Conservation (phyloP, 2,113 vertebrate species). For the Pachypanchax playfairii region DNA sequence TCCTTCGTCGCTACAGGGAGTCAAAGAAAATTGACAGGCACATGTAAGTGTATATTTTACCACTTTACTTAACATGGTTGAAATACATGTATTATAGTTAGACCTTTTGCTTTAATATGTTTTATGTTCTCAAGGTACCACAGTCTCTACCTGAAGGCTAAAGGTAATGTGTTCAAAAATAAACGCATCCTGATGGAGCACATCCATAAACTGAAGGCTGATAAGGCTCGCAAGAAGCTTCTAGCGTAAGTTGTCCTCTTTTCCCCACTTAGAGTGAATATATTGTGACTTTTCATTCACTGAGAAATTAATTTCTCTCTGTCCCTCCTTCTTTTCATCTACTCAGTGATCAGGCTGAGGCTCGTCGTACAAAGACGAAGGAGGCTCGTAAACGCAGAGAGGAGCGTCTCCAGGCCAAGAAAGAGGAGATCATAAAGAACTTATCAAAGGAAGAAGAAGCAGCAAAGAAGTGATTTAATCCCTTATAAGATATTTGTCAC, state of each 20-base stretch:
- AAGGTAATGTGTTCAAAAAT: slow-evolving; percentile 98
- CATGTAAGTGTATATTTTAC: slow-evolving; percentile 82
- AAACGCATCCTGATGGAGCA: slow-evolving; percentile 98
- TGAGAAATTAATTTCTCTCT: neutral
- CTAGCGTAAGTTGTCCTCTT: slow-evolving; percentile 84
- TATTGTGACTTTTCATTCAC: neutral
- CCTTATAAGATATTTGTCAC: slow-evolving; percentile 1
- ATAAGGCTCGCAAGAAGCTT: slow-evolving; percentile 98
- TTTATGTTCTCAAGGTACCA: slow-evolving; percentile 84
- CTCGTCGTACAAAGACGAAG: slow-evolving; percentile 94
- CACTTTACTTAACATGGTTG: too few species aligned
- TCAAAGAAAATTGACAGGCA: slow-evolving; percentile 98
- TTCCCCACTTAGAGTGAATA: neutral
- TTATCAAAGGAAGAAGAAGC: slow-evolving; percentile 94
- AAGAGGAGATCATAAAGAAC: slow-evolving; percentile 95
- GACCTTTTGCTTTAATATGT: neutral
- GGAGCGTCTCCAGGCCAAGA: slow-evolving; percentile 93
- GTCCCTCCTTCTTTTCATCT: neutral
- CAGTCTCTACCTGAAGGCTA: slow-evolving; percentile 94
- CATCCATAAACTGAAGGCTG: slow-evolving; percentile 97
- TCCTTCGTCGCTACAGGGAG: slow-evolving; percentile 93
- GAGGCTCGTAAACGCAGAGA: slow-evolving; percentile 95
- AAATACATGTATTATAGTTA: too few species aligned
- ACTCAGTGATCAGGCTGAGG: slow-evolving; percentile 92
- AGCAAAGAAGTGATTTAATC: slow-evolving; percentile 83